phyloP scores from a whole-genome alignment of 2,888 invertebrate species.

The Frankliniella fusca region DNA sequence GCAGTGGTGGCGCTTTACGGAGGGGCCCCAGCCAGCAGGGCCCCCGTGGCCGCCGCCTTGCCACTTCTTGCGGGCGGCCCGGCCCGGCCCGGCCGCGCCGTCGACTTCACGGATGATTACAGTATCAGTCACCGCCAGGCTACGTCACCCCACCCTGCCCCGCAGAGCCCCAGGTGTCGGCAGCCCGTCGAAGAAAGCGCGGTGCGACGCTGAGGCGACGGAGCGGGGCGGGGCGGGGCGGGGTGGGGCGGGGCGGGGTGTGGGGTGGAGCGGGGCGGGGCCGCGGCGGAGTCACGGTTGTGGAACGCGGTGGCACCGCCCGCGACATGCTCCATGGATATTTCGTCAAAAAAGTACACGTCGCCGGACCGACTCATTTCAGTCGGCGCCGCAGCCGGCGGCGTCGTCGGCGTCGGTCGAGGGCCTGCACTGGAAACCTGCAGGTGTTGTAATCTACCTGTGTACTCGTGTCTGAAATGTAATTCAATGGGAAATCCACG shows the following conservation, averaged over 20 bases:
- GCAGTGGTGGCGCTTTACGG: no score
- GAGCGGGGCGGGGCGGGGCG: background rate
- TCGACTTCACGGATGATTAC: constrained; percentile 16
- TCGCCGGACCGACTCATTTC: no score
- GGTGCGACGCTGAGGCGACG: background rate
- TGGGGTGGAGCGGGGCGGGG: background rate
- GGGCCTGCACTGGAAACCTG: no score
- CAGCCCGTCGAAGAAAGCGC: background rate
- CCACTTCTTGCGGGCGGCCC: background rate
- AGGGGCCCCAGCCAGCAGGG: no score
- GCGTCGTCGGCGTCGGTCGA: no score
- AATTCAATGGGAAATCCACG: no score
- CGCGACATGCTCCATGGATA: background rate
- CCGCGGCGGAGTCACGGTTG: background rate
- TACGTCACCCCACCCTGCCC: background rate
- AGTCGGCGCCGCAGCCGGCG: no score
- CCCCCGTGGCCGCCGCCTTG: no score
- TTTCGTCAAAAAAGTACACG: no score
- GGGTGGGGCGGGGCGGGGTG: background rate
- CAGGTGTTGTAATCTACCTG: no score
- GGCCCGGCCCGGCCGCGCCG: background rate
- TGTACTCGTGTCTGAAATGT: no score
- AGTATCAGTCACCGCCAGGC: background rate
- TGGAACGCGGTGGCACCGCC: background rate
- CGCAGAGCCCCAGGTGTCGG: no score